Base-by-base conservation (phyloP, 2,888 invertebrate species). In the Lithophane ornitopus region DNA sequence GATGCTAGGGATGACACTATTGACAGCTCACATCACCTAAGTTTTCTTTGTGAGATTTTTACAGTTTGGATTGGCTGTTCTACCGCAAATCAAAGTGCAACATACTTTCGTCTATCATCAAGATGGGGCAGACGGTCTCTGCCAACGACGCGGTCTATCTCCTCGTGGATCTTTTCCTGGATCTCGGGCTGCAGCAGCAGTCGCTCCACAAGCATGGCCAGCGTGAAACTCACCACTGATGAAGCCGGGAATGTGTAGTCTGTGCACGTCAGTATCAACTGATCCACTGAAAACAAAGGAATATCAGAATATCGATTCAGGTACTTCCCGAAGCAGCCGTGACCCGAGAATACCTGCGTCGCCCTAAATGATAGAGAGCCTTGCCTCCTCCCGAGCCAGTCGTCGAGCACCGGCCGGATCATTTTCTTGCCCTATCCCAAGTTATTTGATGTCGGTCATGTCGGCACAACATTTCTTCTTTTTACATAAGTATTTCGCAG, bases 191-290 rank as follows among this genome's bases (percentile, higher is more conserved):
- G 92, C 0, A 97, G 88, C 67, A 97, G 91, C 4, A 97, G 80
- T 72, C 96, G 94, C 85, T 97, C 97, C 4, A 97, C 91, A 11
- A 97, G 89, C 72, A 97, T 93, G 0, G 97, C 92, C 0, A 97
- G 78, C 56, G 95, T 94, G 3, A 92, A 87, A 58, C 97, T 95
- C 11, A 97, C 88, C 0, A 97, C 97, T 0, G 97, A 95, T 2
- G 97, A 93, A 1, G 97, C 93, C 0, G 98, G 97, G 85, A 98
- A 97, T 85, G 97, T 95, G 87, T 97, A 97, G 91, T 98, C 98
- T 0, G 96, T 90, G 62, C 97, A 94, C 26, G 96, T 94, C 85
- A 97, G 92, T 34, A 97, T 91, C n/a, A 98, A 91, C 88, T 98
- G 97, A 28, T 97, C 96, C 62, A 95, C 97, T 96, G 94, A 8